Evolutionary conservation across 2,797 vertebrate species (phyloP), one percentile per base, ranked within the genome.

Genomic region (Cuniculus paca): DNA sequence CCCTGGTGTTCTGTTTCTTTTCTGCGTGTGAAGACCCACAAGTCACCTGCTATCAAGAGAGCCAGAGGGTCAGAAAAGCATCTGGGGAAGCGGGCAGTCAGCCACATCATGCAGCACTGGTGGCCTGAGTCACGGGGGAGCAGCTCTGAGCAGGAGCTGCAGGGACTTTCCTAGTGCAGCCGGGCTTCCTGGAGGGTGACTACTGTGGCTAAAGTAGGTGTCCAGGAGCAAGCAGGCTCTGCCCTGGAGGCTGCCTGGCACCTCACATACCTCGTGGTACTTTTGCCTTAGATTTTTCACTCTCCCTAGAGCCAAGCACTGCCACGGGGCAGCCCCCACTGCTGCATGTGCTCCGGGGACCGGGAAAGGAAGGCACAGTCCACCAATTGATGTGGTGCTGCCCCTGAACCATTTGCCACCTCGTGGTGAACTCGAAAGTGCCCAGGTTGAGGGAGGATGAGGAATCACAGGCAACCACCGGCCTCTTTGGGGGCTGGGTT

Each of bases 61-160:
- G 74, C 86, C 94, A 93, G 96, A 95, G 98, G 97, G 97, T 96
- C 74, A 74, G 97, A 97, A 88, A 95, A 90, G 90, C 91, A 83
- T 85, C 0, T 2, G 48, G 91, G 36, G 90, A 95, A 22, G 0
- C 0, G 65, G 45, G 45, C 48, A 6, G 80, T 24, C 19, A 9
- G 9, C 39, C 48, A 39, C 2, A n/a, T 36, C 79, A 11, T 13
- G 50, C 26, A 14, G 68, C 1, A 0, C 8, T 0, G 72, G 52
- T 56, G 45, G 70, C 93, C 19, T 9, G 0, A 50, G 91, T 45
- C 4, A 4, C 8, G 39, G n/a, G 48, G 28, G 50, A 63, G 58
- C 8, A 17, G 56, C 95, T 92, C 54, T 72, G 2, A 11, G 82
- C 65, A 79, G 61, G 6, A 10, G 70, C 54, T 34, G 11, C 3